Evolutionary conservation across 2,797 vertebrate genomes (phyloP).

Genomic region (Odontamblyopus rebecca): DNA sequence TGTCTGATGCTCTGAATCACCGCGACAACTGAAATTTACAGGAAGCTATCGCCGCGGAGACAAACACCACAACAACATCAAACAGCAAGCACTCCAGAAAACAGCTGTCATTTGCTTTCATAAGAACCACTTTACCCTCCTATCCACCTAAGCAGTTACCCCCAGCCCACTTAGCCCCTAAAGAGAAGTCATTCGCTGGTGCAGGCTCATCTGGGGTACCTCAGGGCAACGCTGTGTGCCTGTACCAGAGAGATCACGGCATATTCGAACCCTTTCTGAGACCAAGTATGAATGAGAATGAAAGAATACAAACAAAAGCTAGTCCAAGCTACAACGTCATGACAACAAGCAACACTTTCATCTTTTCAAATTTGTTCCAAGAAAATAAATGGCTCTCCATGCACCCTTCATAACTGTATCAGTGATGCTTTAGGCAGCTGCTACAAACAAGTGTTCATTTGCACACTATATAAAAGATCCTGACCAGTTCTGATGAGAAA

Average conservation of each 20-base stretch:
- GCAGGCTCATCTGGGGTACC: constrained; percentile 36
- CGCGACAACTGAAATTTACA: constrained; percentile 39
- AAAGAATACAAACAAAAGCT: constrained; percentile 30
- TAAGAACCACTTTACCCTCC: constrained; percentile 49
- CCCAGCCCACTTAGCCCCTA: constrained; percentile 32
- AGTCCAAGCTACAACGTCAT: constrained; percentile 25
- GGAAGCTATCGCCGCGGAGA: constrained; percentile 49
- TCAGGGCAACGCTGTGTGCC: constrained; percentile 25
- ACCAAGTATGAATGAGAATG: constrained; percentile 31
- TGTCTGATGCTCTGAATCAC: constrained; percentile 25
- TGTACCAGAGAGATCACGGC: constrained; percentile 20
- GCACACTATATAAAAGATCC: constrained; percentile 54
- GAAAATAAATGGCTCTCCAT: constrained; percentile 21
- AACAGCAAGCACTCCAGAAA: constrained; percentile 33
- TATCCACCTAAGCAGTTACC: constrained; percentile 60
- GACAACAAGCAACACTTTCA: constrained; percentile 44
- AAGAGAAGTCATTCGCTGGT: constrained; percentile 31
- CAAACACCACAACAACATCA: constrained; percentile 54
- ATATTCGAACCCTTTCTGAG: constrained; percentile 15
- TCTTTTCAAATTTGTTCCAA: constrained; percentile 35
- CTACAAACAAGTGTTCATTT: constrained; percentile 57
- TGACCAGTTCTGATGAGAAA: constrained; percentile 50
- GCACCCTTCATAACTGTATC: constrained; percentile 46
- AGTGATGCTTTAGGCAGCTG: constrained; percentile 33
- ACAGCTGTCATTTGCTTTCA: constrained; percentile 43